phyloP scores from a whole-genome alignment of 2,797 vertebrate genomes.

The Leptodactylus fallax region DNA sequence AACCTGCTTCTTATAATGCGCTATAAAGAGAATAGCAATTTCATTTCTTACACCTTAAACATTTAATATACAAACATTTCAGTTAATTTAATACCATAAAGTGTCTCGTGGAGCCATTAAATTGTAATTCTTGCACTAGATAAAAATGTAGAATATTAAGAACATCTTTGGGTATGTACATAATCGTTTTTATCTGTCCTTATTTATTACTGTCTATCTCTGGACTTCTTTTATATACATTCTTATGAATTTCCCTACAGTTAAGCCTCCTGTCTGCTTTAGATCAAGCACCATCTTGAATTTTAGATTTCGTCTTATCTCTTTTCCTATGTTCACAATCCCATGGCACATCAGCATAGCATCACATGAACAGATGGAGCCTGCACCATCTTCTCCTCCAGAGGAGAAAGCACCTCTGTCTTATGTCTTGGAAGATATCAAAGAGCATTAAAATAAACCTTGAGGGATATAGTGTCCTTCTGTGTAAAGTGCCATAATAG shows the following conservation, averaged over 20 bases:
- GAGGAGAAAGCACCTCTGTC: not conserved
- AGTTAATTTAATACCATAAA: slow-evolving; percentile 16
- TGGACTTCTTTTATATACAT: not conserved
- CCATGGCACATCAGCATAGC: not conserved
- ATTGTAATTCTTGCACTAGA: not conserved
- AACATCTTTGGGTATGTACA: not conserved
- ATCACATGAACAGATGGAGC: not conserved
- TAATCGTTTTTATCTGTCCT: not conserved
- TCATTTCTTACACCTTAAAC: slow-evolving; percentile 6
- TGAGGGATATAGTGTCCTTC: no score
- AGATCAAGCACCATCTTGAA: not conserved
- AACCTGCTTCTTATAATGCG: not conserved
- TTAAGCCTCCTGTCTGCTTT: not conserved
- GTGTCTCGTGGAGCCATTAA: not conserved
- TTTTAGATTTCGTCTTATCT: not conserved
- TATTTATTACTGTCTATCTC: not conserved
- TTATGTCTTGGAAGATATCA: no score
- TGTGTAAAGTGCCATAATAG: no score
- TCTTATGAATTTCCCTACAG: not conserved
- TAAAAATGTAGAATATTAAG: not conserved
- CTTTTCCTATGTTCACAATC: not conserved
- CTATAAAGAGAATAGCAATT: slow-evolving; percentile 15
- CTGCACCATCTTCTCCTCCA: not conserved
- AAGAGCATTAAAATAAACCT: no score
- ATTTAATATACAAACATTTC: slow-evolving; percentile 17